A percentile compares a stretch with the other conserved stretches of the same genome.
Evolutionary conservation across 2,113 vertebrate species (phyloP).

Genomic region (Rattus rattus): DNA sequence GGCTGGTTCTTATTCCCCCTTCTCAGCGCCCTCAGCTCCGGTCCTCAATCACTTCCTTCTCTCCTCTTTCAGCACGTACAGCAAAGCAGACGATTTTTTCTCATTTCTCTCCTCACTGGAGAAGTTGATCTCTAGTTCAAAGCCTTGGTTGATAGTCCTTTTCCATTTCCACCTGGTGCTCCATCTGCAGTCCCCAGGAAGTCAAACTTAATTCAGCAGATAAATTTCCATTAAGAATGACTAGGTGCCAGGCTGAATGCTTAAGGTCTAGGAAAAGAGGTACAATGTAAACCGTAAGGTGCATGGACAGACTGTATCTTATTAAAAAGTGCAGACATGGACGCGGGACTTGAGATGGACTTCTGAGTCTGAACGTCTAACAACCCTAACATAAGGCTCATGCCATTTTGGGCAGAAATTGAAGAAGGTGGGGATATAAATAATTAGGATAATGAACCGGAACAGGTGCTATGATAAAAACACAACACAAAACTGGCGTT

Average conservation of each 20-base stretch:
- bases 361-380: neutral
- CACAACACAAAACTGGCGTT: neutral
- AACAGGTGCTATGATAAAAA: neutral
- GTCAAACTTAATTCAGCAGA: constrained; percentile 46
- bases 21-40: neutral
- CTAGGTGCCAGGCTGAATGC: constrained; percentile 8
- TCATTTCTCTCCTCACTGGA: constrained; percentile 17
- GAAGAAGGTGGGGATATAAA: neutral
- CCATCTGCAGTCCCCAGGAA: neutral
- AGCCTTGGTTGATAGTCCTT: constrained; percentile 15
- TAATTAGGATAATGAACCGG: neutral
- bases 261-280: neutral
- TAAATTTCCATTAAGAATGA: constrained; percentile 37
- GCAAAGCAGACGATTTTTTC: neutral
- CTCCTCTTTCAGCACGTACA: neutral
- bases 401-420: neutral
- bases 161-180: constrained; percentile 9
- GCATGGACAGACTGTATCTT: neutral
- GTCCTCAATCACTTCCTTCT: neutral
- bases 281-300: neutral
- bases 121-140: constrained; percentile 48
- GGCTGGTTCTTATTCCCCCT: neutral
- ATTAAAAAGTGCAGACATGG: neutral
- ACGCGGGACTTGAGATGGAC: too few species aligned
- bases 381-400: neutral